Percentiles rank a stretch among this genome's conserved stretches.
phyloP scores from a whole-genome alignment of 2,888 invertebrate genomes.

The Horisme vitalbata region DNA sequence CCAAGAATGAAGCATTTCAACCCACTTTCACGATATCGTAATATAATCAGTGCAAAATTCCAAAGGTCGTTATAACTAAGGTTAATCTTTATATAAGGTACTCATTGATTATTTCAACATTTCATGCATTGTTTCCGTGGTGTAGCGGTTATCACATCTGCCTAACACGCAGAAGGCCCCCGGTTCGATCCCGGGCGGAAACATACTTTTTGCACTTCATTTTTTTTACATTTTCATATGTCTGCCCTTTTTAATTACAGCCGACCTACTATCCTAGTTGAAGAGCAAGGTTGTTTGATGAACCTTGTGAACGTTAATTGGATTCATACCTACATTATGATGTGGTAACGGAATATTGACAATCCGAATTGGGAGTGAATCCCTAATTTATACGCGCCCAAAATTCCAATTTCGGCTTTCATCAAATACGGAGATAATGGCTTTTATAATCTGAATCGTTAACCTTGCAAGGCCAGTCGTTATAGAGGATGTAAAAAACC shows the following conservation, averaged over 20 bases:
- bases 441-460: not conserved
- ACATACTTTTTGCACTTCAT: constrained; percentile 64
- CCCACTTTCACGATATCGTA: not conserved
- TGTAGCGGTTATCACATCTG: constrained; percentile 96
- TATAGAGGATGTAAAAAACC: no score
- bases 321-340: not conserved
- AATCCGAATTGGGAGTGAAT: constrained; percentile 13
- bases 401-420: constrained; percentile 11
- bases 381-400: constrained; percentile 6
- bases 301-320: not conserved
- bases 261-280: no score
- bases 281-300: not conserved
- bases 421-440: constrained; percentile 12
- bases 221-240: not conserved
- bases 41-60: not conserved
- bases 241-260: no score
- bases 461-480: not conserved
- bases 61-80: no score
- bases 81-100: not conserved
- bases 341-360: constrained; percentile 6
- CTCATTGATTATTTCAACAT: not conserved
- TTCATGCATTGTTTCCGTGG: constrained; percentile 79
- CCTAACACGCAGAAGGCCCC: constrained; percentile 96
- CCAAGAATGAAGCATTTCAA: no score
- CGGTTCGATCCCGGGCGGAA: constrained; percentile 95